These are phyloP conservation scores for Triops cancriformis DNA, from an alignment of 1,140 invertebrate genomes.

Conservation along the genomic window DNA sequence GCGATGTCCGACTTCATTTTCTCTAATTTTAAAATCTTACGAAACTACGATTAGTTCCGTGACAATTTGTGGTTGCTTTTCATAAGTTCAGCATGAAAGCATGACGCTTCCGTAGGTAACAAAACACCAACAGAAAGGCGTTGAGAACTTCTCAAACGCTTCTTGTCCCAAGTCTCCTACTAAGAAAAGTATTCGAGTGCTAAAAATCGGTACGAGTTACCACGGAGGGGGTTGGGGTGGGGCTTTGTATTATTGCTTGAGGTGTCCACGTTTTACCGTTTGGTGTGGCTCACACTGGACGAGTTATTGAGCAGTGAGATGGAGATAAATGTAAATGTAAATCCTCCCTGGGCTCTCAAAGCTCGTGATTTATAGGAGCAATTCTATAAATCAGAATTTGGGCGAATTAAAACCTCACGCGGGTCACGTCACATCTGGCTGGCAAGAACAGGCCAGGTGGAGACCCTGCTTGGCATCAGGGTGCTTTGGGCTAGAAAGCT, in stretches of 20 bases:
- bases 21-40: too few species aligned
- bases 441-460: background rate
- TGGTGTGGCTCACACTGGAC: background rate
- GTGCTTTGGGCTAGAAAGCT: background rate
- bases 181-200: background rate
- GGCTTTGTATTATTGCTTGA: background rate
- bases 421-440: slow-evolving; percentile 9
- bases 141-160: too few species aligned
- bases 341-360: background rate
- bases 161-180: too few species aligned
- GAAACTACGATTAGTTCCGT: too few species aligned
- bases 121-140: too few species aligned
- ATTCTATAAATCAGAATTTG: slow-evolving; percentile 11
- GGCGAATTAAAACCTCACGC: slow-evolving; percentile 9
- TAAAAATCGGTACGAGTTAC: background rate
- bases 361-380: background rate
- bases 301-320: slow-evolving; percentile 1
- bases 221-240: background rate
- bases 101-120: too few species aligned
- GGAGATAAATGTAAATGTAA: slow-evolving; percentile 1
- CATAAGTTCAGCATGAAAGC: too few species aligned
- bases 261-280: background rate
- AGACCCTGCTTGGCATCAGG: background rate
- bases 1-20: too few species aligned
- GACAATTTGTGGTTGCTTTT: too few species aligned